A percentile compares a stretch with the other conserved stretches of the same genome.
Conservation (phyloP, 2,888 invertebrate genomes). For the Harmothoe impar region DNA sequence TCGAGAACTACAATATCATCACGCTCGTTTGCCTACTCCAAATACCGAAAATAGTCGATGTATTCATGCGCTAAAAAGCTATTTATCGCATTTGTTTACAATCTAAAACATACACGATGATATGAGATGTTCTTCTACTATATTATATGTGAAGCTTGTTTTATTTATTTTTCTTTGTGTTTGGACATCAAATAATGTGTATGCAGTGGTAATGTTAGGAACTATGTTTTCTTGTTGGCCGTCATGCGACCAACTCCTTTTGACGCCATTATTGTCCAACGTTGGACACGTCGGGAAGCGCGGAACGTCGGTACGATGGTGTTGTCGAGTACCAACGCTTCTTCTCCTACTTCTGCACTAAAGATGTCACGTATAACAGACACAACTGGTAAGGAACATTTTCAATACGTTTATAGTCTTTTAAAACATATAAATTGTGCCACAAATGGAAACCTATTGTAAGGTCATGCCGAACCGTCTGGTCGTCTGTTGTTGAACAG, state of each 20-base stretch:
- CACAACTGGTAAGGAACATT: slow-evolving; percentile 30
- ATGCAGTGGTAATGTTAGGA: background rate
- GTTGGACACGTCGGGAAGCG: background rate
- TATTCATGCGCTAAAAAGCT: slow-evolving; percentile 19
- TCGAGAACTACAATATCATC: background rate
- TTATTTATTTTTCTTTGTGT: background rate
- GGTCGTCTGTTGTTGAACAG: too few relatives aligned
- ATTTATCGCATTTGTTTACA: background rate
- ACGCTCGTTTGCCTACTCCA: background rate
- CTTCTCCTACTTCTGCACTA: background rate
- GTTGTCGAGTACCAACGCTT: background rate
- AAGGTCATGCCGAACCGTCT: too few relatives aligned
- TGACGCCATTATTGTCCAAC: slow-evolving; percentile 27
- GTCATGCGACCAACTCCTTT: background rate
- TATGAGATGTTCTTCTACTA: background rate
- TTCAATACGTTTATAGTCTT: too few relatives aligned
- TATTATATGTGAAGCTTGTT: background rate
- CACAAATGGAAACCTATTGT: too few relatives aligned
- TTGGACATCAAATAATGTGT: background rate
- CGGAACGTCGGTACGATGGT: background rate
- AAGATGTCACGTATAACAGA: slow-evolving; percentile 40
- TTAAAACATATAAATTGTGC: too few relatives aligned
- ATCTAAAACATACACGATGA: background rate
- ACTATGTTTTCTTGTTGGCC: background rate
- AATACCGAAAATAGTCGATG: background rate